These are phyloP conservation scores for Fulica atra DNA, from an alignment of 2,113 vertebrate species.

Conservation along the genomic window DNA sequence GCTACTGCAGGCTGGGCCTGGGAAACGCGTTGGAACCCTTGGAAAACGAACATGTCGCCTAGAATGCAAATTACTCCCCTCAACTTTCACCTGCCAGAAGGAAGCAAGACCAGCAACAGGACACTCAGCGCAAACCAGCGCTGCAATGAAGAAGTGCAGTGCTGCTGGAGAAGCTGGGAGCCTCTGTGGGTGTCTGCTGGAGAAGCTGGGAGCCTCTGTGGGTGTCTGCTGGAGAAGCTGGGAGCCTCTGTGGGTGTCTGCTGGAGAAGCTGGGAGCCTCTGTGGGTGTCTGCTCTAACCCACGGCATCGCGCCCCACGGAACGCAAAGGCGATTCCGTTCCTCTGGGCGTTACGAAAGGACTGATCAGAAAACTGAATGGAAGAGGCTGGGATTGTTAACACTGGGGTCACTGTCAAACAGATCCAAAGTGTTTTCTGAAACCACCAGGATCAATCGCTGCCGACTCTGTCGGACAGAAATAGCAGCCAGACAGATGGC, in stretches of 20 bases:
- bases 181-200: neutral
- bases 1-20: neutral
- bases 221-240: neutral
- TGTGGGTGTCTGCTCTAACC: neutral
- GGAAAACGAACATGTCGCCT: neutral
- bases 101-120: neutral
- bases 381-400: neutral
- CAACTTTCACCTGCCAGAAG: neutral
- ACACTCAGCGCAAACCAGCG: fast-evolving
- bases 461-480: neutral
- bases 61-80: neutral
- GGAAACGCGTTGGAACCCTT: neutral
- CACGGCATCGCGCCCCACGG: fast-evolving
- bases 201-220: neutral
- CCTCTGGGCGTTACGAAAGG: neutral
- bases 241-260: neutral
- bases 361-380: neutral
- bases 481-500: neutral
- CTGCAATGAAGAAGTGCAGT: neutral
- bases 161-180: neutral
- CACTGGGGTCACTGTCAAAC: neutral
- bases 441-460: neutral
- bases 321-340: neutral
- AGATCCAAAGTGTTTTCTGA: neutral
- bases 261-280: neutral